A percentile compares a stretch with the other conserved stretches of the same genome.
These are phyloP conservation scores for Aradophagus sp. DNA, from an alignment of 1,140 invertebrate genomes.

Conservation along the genomic window DNA sequence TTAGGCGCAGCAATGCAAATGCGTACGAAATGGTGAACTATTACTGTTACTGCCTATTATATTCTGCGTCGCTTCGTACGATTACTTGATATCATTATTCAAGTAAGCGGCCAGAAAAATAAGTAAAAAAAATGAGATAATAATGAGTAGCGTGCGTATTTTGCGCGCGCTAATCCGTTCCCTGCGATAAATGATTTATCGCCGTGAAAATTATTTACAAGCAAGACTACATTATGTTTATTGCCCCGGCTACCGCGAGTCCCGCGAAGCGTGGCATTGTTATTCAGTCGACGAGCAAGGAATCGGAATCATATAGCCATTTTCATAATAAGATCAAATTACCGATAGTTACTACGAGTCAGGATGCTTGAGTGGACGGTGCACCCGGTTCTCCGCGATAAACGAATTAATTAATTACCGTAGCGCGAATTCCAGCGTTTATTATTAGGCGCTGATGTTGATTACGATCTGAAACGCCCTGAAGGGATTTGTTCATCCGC, in stretches of 20 bases:
- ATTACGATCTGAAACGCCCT: conserved; percentile 24
- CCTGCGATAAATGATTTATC: conserved; percentile 28
- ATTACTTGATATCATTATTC: conserved; percentile 31
- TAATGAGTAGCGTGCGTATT: too few relatives aligned
- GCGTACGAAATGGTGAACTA: conserved; percentile 51
- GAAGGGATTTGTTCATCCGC: conserved; percentile 27
- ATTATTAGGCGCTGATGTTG: conserved; percentile 36
- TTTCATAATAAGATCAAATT: conserved; percentile 68
- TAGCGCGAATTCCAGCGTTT: conserved; percentile 24
- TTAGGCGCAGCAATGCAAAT: conserved; percentile 54
- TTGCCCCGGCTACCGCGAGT: neutral
- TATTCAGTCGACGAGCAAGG: conserved; percentile 53
- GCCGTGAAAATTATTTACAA: conserved; percentile 18
- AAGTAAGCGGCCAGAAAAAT: conserved; percentile 12
- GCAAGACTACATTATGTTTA: neutral
- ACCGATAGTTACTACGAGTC: conserved; percentile 57
- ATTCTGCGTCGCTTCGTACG: conserved; percentile 40
- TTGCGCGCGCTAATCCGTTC: neutral
- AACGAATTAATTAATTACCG: conserved; percentile 67
- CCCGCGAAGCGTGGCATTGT: conserved; percentile 20
- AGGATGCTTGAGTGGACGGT: conserved; percentile 60
- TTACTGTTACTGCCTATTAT: conserved; percentile 49
- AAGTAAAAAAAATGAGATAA: too few relatives aligned
- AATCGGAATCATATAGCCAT: conserved; percentile 58
- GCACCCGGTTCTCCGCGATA: conserved; percentile 65